These are phyloP conservation scores for Acanthococcus lagerstroemiae DNA, from an alignment of 2,888 invertebrate species.

Conservation along the genomic window DNA sequence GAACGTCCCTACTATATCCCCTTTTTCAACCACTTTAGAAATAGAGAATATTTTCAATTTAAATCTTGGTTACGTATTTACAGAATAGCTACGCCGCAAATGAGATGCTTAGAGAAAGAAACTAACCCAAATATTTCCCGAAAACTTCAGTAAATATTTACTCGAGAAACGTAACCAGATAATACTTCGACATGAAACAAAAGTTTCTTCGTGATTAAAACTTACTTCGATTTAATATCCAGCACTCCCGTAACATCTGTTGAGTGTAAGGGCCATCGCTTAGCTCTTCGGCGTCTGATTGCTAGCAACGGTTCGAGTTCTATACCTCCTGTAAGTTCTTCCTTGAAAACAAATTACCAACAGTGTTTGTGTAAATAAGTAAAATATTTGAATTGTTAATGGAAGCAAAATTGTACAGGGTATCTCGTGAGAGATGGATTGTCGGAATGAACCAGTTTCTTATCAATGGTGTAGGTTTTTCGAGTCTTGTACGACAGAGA, in stretches of 20 bases:
- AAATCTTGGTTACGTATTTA: background rate
- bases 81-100: background rate
- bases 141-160: too few relatives aligned
- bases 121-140: too few relatives aligned
- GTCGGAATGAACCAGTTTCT: background rate
- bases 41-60: background rate
- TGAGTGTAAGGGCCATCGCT: slow-evolving; percentile 39
- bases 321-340: slow-evolving; percentile 52
- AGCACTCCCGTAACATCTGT: slow-evolving; percentile 43
- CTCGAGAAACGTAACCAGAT: too few relatives aligned
- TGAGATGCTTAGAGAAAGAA: too few relatives aligned
- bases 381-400: background rate
- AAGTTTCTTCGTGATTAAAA: too few relatives aligned
- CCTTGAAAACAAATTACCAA: slow-evolving; percentile 35
- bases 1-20: too few relatives aligned
- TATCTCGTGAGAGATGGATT: background rate
- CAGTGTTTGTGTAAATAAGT: too few relatives aligned
- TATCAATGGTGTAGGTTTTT: too few relatives aligned
- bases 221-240: slow-evolving; percentile 34
- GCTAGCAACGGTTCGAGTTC: slow-evolving; percentile 68
- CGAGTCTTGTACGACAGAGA: too few relatives aligned
- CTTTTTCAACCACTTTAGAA: too few relatives aligned
- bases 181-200: too few relatives aligned
- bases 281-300: slow-evolving; percentile 46
- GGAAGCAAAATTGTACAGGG: background rate